Evolutionary conservation across 92 coral and sea anemone species (phyloP), one percentile per base, ranked within the genome.

Genomic region (Hydrozoanthus gracilis): DNA sequence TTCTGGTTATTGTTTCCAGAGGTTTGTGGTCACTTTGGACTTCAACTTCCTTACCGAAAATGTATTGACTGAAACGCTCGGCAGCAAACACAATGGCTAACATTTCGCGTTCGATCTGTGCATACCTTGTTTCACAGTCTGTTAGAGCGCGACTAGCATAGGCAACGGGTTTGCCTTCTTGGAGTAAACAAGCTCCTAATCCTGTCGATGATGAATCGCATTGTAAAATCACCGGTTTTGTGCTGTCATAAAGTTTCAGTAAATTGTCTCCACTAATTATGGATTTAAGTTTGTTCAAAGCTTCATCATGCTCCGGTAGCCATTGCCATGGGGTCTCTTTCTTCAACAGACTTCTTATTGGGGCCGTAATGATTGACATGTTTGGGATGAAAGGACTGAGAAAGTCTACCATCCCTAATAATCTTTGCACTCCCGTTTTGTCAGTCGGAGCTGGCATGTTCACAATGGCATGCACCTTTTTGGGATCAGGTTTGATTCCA

Each of bases 1-100:
- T n/a, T n/a, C n/a, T n/a, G n/a, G n/a, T n/a, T n/a, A n/a, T n/a
- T n/a, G n/a, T 84, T 86, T 90, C 87, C 14, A 89, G 66, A 20
- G 92, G 89, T 77, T 67, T 90, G 84, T 90, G 92, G 71, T 86
- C 90, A 45, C 89, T 89, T 10, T 84, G 86, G 13, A 84, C 72
- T n/a, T 44, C 69, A 14, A 84, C 73, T 20, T 76, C 46, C 5
- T 13, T 77, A 17, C 92, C 92, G 65, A 76, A 89, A 5, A 79
- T 76, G 71, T 64, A 88, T 44, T 65, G 78, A 60, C 84, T 62
- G 73, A 89, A 89, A 5, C 92, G 70, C 68, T 90, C 87, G 56
- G 82, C 60, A 8, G 76, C 84, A 70, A 90, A 90, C n/a, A 79
- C 90, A 12, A 86, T 79, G 1, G 92, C 92, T 13, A 90, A 66